A percentile compares a stretch with the other conserved stretches of the same genome.
These are phyloP conservation scores for rat (Rattus norvegicus) DNA, from an alignment of 2,113 vertebrate genomes.

Conservation along the genomic window DNA sequence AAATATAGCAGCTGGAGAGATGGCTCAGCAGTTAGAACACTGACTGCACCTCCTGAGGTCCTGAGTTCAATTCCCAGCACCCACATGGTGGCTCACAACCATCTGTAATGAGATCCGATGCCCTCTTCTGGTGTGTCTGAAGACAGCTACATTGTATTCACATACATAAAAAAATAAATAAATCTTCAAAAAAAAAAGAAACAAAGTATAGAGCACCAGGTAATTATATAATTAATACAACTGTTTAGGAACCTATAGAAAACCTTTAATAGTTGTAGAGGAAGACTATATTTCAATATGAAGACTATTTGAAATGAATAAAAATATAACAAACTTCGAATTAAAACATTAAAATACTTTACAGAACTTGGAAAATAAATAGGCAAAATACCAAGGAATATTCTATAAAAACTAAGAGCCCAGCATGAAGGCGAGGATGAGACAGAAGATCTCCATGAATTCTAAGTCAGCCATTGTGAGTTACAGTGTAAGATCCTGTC, in stretches of 20 bases:
- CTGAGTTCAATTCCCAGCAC: too few relatives aligned
- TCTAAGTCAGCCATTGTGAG: too few relatives aligned
- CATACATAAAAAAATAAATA: too few relatives aligned
- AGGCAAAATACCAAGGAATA: conserved; percentile 13
- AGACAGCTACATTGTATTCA: too few relatives aligned
- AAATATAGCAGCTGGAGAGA: too few relatives aligned
- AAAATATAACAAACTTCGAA: neutral
- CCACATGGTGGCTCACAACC: too few relatives aligned
- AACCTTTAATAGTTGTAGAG: neutral
- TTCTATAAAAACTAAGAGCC: neutral
- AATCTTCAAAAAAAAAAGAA: neutral
- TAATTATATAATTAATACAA: neutral
- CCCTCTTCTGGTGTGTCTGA: too few relatives aligned
- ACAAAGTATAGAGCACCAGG: neutral
- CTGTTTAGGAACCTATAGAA: neutral
- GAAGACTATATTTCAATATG: neutral
- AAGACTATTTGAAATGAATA: conserved; percentile 20
- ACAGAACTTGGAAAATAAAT: neutral
- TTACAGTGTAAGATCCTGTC: neutral
- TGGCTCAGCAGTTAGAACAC: too few relatives aligned
- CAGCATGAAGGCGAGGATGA: neutral
- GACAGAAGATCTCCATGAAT: neutral
- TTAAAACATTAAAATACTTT: neutral
- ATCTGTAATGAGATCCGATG: too few relatives aligned
- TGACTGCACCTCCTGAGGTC: too few relatives aligned